phyloP scores from a whole-genome alignment of 2,113 vertebrate species.

The Pelobates fuscus region DNA sequence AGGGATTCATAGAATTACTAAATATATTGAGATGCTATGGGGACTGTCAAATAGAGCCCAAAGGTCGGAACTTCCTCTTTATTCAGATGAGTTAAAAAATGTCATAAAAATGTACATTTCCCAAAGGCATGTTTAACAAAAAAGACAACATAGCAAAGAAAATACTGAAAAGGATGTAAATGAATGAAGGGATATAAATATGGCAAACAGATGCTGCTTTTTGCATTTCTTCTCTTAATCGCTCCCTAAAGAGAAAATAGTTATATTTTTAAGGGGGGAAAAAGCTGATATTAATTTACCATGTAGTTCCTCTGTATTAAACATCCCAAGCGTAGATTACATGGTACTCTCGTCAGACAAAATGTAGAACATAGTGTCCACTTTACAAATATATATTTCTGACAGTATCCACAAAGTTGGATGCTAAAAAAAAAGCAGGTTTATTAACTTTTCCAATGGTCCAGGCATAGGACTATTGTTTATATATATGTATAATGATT shows the following conservation, averaged over 20 bases:
- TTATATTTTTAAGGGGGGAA: conserved; percentile 42
- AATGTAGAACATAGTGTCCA: not conserved
- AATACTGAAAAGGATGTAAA: conserved; percentile 56
- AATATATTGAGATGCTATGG: not conserved
- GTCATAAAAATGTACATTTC: conserved; percentile 48
- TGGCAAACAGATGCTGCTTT: conserved; percentile 64
- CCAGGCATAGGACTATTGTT: too few species aligned
- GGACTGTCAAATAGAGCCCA: conserved; percentile 12
- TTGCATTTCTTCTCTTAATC: conserved; percentile 59
- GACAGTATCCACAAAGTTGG: not conserved
- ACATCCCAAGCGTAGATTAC: conserved; percentile 8
- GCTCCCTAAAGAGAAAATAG: conserved; percentile 35
- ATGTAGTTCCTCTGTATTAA: conserved; percentile 37
- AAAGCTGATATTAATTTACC: conserved; percentile 47
- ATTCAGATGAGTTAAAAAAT: conserved; percentile 34
- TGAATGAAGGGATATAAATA: conserved; percentile 61
- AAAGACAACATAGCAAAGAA: conserved; percentile 54
- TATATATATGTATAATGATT: too few species aligned
- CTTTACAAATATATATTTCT: not conserved
- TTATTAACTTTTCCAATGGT: too few species aligned
- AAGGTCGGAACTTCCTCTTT: conserved; percentile 29
- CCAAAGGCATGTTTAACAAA: conserved; percentile 31
- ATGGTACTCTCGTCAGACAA: not conserved
- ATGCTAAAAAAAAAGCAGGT: not conserved
- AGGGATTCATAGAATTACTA: too few species aligned